phyloP scores from a whole-genome alignment of 2,797 vertebrate genomes.

The Spinus olivaceus region DNA sequence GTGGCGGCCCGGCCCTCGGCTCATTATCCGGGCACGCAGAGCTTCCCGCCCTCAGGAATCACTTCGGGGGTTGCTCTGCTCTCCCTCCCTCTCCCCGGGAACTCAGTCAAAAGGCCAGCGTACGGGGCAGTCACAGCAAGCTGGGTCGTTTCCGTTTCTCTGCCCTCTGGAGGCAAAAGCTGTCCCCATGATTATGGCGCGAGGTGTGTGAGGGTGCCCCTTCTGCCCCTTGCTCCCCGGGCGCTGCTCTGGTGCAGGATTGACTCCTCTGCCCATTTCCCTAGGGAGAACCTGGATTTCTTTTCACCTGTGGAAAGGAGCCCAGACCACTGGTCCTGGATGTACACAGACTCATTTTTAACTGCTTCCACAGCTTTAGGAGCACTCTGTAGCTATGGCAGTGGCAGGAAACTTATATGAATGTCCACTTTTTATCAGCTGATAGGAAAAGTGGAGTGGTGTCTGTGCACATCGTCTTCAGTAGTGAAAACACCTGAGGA shows the following conservation, averaged over 20 bases:
- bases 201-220: background rate
- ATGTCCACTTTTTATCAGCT: background rate
- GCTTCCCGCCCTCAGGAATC: background rate
- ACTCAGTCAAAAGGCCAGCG: background rate
- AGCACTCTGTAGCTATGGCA: background rate
- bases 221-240: fast-evolving
- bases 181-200: background rate
- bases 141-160: background rate
- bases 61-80: background rate
- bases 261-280: background rate
- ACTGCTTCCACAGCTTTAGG: background rate
- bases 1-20: constrained; percentile 39
- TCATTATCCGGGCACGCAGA: constrained; percentile 65
- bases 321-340: background rate
- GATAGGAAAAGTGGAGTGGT: background rate
- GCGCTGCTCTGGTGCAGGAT: background rate
- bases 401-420: background rate
- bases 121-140: background rate
- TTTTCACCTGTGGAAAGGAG: background rate
- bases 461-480: background rate
- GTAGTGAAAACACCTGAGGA: background rate
- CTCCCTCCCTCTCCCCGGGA: background rate
- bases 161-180: constrained; percentile 6
- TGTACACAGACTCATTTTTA: background rate
- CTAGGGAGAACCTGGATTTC: background rate